Evolutionary conservation across 2,113 vertebrate species (phyloP), one percentile per base, ranked within the genome.

Genomic region (Tenrec ecaudatus): DNA sequence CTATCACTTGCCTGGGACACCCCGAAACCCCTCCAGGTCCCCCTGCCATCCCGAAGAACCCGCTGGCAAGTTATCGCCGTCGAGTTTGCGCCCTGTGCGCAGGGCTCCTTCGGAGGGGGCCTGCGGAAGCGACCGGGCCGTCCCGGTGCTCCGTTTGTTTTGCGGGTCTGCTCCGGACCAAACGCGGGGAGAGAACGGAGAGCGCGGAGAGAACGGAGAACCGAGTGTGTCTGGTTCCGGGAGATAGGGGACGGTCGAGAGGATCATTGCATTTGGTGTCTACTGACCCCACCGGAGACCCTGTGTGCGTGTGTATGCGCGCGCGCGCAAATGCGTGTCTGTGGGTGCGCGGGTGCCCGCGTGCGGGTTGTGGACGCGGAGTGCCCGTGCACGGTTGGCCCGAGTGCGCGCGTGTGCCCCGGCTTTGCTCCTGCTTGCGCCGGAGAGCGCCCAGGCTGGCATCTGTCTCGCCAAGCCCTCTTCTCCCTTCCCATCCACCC

Each of bases 201-300:
- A 43, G 23, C 40, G 64, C 19, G 6, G 16, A 22, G 40, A 7
- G 40, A 40, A 40, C 40, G 40, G 40, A 40, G 40, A 40, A 40
- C 40, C 2, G 6, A 47, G 73, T 53, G 66, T 36, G 78, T 40
- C 19, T 88, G 76, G 47, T 60, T 77, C 79, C 12, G 12, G 31
- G 17, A 69, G 40, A 53, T 53, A 10, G 47, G 47, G 47, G 47
- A 10, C 47, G 47, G 47, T 53, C n/a, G 47, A 75, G 57, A 17
- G 27, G 89, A 69, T 25, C 73, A 5, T 94, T 82, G 82, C 66
- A 9, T 94, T 76, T 79, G 77, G 83, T 78, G 86, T 87, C 27
- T 77, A 53, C 36, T n/a, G 84, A 76, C 69, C 86, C 69, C 86
- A 76, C 80, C 62, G 90, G 82, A 60, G 62, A 7, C 81, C 27